Evolutionary conservation across 2,797 vertebrate species (phyloP).

Genomic region (Mus spretus): DNA sequence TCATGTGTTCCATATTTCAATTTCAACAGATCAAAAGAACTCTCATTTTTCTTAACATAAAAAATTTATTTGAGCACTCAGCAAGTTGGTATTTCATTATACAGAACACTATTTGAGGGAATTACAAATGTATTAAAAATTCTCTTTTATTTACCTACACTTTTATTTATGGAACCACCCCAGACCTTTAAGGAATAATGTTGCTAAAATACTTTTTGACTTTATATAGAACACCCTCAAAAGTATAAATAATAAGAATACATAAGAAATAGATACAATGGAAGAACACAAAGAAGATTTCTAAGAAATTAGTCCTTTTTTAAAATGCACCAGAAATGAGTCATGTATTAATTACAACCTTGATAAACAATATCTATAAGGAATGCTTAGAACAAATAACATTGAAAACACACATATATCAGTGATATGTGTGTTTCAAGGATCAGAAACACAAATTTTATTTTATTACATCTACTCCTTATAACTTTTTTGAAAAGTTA

Average conservation of each 20-base stretch:
- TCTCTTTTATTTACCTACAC: neutral
- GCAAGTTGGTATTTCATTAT: conserved; percentile 14
- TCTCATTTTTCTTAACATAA: conserved; percentile 58
- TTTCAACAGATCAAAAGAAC: neutral
- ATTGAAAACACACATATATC: neutral
- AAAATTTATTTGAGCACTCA: conserved; percentile 42
- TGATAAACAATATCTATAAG: neutral
- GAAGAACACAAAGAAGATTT: neutral
- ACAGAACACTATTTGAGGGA: neutral
- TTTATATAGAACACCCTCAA: neutral
- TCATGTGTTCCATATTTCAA: neutral
- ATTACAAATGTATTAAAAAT: conserved; percentile 7
- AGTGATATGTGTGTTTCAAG: neutral
- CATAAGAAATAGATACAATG: neutral
- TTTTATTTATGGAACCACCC: neutral
- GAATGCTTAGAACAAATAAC: no score
- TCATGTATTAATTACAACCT: neutral
- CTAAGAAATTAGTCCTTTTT: neutral
- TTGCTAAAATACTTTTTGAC: neutral
- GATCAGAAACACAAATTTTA: neutral
- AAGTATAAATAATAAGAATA: neutral
- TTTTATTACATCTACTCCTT: neutral
- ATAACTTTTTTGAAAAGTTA: neutral
- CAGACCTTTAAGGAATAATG: neutral
- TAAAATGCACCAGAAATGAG: neutral